Conservation (phyloP, 2,797 vertebrate genomes). For the Aeoliscus strigatus region DNA sequence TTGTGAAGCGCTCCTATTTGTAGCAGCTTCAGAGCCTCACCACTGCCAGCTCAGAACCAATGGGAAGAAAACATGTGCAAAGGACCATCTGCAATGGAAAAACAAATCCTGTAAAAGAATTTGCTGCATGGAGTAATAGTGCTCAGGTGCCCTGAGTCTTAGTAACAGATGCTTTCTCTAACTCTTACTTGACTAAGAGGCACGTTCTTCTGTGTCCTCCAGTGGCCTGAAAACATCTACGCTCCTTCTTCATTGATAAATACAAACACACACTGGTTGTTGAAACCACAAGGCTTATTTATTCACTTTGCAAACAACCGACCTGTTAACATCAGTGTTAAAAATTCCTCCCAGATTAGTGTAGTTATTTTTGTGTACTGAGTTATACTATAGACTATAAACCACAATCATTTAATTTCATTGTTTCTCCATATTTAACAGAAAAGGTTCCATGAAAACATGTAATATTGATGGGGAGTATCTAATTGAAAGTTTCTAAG, state of each 20-base stretch:
- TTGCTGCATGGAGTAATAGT: slow-evolving; percentile 48
- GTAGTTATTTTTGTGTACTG: too few relatives aligned
- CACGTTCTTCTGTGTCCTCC: slow-evolving; percentile 24
- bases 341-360: too few relatives aligned
- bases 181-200: slow-evolving; percentile 37
- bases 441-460: slow-evolving; percentile 6
- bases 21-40: slow-evolving; percentile 46
- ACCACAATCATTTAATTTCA: not conserved
- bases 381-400: too few relatives aligned
- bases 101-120: slow-evolving; percentile 79
- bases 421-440: slow-evolving; percentile 1
- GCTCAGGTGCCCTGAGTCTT: slow-evolving; percentile 65
- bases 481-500: slow-evolving; percentile 32
- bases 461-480: slow-evolving; percentile 8
- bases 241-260: not conserved
- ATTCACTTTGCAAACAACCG: not conserved
- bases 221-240: slow-evolving; percentile 22
- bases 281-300: slow-evolving; percentile 2
- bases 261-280: too few relatives aligned
- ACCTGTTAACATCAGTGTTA: not conserved
- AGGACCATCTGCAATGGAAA: slow-evolving; percentile 79
- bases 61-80: slow-evolving; percentile 71
- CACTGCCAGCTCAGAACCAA: slow-evolving; percentile 54
- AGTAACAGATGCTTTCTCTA: slow-evolving; percentile 69
- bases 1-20: slow-evolving; percentile 55